Base-by-base conservation (phyloP, 2,113 vertebrate species). In the Perognathus longimembris region DNA sequence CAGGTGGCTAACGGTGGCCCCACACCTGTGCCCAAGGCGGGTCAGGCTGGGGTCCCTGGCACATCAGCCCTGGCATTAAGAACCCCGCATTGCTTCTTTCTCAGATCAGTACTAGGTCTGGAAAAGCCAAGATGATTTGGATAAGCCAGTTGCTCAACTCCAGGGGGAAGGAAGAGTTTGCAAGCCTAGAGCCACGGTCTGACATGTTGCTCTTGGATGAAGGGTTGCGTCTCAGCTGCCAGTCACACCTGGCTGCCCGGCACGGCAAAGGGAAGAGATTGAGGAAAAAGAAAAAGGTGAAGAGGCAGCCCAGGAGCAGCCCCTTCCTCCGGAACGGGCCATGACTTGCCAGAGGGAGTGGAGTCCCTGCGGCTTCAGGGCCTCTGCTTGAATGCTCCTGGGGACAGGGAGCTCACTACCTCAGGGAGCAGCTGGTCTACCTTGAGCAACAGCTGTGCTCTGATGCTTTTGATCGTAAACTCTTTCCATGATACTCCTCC, bases 141-240 rank as follows among this genome's bases (percentile, higher is more conserved):
- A 36, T 38, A 50, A 73, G 77, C 54, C 32, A 92, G 54, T 0
- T 30, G 21, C 12, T 2, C 1, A n/a, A 4, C 15, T 38, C 71
- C 87, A 67, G 9, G 22, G 21, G 9, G 36, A 40, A 66, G 20
- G 18, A 36, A n/a, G 24, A 26, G 28, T 71, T 34, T 42, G 34
- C 17, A 21, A 67, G 45, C n/a, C 70, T 20, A 28, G 22, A 61
- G 21, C 6, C 9, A 0, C 1, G 0, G 10, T 20, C 63, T 21
- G 28, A 45, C n/a, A 12, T 8, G 10, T 15, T 42, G 12, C 26
- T 40, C 42, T 85, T 22, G 6, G 59, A 0, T n/a, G 54, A 86
- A 54, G 45, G 21, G 67, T 1, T 0, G 3, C 21, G 3, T 85
- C 64, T 64, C 61, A 21, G 36, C 8, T 11, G 67, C 12, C 18